Conservation (phyloP, 92 coral and sea anemone genomes). For the Actinostola sp. region DNA sequence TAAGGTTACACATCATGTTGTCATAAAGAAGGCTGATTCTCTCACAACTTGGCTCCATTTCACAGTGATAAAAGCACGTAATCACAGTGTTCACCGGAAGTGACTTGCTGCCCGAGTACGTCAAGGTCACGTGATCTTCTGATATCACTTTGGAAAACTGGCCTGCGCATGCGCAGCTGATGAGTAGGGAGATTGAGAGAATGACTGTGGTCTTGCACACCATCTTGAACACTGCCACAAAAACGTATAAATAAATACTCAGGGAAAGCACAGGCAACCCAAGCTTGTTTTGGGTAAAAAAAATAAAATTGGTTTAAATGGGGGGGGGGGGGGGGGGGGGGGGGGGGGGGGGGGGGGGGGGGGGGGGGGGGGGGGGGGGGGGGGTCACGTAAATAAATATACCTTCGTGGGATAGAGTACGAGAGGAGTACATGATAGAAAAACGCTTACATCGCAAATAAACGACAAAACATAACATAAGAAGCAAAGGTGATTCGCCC, state of each 20-base stretch:
- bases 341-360: no score
- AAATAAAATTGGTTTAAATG: no score
- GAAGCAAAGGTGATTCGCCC: no score
- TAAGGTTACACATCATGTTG: constrained; percentile 10
- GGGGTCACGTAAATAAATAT: no score
- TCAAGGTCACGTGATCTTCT: constrained; percentile 7
- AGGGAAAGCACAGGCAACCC: neutral
- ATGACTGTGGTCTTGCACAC: neutral
- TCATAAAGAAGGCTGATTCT: constrained; percentile 9
- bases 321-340: no score
- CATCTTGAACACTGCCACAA: constrained; percentile 1
- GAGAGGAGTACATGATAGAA: no score
- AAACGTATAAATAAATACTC: no score
- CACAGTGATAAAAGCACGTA: neutral
- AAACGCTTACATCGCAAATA: no score
- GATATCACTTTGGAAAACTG: neutral
- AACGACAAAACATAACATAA: no score
- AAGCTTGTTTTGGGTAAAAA: neutral
- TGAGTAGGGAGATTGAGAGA: neutral
- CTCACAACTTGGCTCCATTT: neutral
- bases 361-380: no score
- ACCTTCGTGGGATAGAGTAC: no score
- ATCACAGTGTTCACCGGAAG: neutral
- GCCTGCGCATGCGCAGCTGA: constrained; percentile 8
- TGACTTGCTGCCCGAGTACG: neutral